Evolutionary conservation across 2,113 vertebrate genomes (phyloP), one percentile per base, ranked within the genome.

Genomic region (Epinephelus lanceolatus): DNA sequence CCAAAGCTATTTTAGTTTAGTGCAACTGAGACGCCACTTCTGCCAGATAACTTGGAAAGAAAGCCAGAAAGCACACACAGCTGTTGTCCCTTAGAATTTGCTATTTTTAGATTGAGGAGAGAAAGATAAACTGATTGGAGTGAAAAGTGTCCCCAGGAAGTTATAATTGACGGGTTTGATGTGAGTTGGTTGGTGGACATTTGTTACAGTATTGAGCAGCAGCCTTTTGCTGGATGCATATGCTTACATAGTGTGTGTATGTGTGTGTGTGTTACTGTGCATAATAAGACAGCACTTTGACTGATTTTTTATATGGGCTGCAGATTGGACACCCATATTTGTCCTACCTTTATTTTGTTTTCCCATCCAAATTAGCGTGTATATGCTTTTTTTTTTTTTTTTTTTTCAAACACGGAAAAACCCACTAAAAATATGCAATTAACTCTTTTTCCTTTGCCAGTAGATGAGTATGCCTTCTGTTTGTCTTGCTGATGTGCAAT

Each of bases 71-170:
- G n/a, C 55, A 69, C 47, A 68, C 66, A 27, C 68, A 78, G 68
- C 69, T 15, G 23, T 76, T 60, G 10, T 59, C 67, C 23, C 30
- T 62, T 52, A 17, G 61, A 74, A 66, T 71, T 27, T 75, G 40
- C 14, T 81, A 71, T 84, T 82, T 86, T 90, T 76, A 80, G 53
- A 80, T 30, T 52, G 45, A 61, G 56, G 59, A 52, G 30, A 68
- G 55, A 5, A 19, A 75, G 15, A 53, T 27, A 10, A 78, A 13
- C 33, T 68, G 33, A 68, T 66, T 65, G 21, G 23, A 74, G 18
- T 73, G 53, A 49, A 62, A 55, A 61, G 55, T 51, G 59, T 81
- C 71, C 66, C 60, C 51, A 74, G 71, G 37, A 82, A 57, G 57
- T 69, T 72, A n/a, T 60, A 62, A 77, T 56, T 15, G 8, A 65